phyloP scores from a whole-genome alignment of 2,113 vertebrate species.

The Theropithecus gelada region DNA sequence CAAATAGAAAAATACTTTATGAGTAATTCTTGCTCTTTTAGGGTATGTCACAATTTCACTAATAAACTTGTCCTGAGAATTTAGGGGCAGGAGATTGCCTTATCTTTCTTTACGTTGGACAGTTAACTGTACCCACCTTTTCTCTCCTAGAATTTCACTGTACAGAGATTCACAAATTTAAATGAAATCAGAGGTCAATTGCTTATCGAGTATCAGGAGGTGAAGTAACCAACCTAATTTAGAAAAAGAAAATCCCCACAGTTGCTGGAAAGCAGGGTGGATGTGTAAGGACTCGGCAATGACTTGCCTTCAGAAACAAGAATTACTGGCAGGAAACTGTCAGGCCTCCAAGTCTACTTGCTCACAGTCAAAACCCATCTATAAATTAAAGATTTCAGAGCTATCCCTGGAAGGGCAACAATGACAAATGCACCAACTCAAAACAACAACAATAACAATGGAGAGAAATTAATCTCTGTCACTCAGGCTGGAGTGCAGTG shows the following conservation, averaged over 20 bases:
- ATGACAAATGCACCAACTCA: not conserved
- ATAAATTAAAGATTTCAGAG: not conserved
- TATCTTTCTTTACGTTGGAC: not conserved
- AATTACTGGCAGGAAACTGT: not conserved
- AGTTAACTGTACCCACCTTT: not conserved
- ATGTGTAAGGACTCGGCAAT: not conserved
- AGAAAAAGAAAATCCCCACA: not conserved
- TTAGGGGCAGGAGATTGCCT: not conserved
- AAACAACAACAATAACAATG: not conserved
- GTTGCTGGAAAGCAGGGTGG: not conserved
- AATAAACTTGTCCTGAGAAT: not conserved
- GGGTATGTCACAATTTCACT: not conserved
- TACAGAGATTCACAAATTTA: not conserved
- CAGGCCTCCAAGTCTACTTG: not conserved
- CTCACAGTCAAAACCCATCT: not conserved
- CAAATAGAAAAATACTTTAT: not conserved
- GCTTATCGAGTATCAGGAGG: not conserved
- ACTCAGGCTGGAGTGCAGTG: not conserved
- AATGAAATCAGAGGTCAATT: not conserved
- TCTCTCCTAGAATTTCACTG: not conserved
- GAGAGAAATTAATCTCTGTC: not conserved
- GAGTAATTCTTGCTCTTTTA: not conserved
- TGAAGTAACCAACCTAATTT: rapidly evolving
- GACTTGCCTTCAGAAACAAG: constrained; percentile 32
- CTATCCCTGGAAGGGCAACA: not conserved